These are phyloP conservation scores for Scortum barcoo DNA, from an alignment of 2,113 vertebrate genomes.

Conservation along the genomic window DNA sequence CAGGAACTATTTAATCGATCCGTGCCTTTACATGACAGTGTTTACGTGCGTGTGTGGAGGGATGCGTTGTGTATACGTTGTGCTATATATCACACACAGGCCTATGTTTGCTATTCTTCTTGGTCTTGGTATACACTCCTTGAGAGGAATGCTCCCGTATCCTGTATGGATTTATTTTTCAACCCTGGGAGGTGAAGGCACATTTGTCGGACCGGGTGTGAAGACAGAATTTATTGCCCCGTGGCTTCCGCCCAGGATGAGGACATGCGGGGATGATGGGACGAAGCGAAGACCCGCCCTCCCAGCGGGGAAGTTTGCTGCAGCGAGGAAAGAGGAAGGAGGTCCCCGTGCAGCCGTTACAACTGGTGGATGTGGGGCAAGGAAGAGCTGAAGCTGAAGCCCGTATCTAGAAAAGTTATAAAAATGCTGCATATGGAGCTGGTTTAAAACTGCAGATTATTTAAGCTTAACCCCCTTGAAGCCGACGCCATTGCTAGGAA, in stretches of 20 bases:
- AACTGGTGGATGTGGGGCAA: slow-evolving; percentile 82
- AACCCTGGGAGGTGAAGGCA: slow-evolving; percentile 78
- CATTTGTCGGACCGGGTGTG: slow-evolving; percentile 88
- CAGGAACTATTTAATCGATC: slow-evolving; percentile 56
- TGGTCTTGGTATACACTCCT: slow-evolving; percentile 48
- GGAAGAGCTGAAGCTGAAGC: slow-evolving; percentile 53
- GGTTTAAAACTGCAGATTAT: slow-evolving; percentile 31
- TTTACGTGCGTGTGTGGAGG: slow-evolving; percentile 20
- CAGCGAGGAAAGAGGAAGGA: slow-evolving; percentile 84
- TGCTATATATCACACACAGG: slow-evolving; percentile 9
- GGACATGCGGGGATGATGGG: slow-evolving; percentile 77
- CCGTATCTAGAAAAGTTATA: slow-evolving; percentile 27
- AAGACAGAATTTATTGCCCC: slow-evolving; percentile 88
- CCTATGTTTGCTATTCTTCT: slow-evolving; percentile 19
- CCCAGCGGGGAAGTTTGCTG: slow-evolving; percentile 83
- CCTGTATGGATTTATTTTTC: slow-evolving; percentile 84
- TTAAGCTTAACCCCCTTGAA: slow-evolving; percentile 7
- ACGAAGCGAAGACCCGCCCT: slow-evolving; percentile 82
- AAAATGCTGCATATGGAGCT: slow-evolving; percentile 8
- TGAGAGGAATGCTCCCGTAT: slow-evolving; percentile 82
- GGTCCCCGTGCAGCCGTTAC: slow-evolving; percentile 62
- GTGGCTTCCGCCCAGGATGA: slow-evolving; percentile 88
- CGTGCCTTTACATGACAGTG: slow-evolving; percentile 16
- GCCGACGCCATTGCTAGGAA: slow-evolving; percentile 34
- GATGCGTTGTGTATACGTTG: slow-evolving; percentile 29